phyloP scores from a whole-genome alignment of 2,888 invertebrate genomes.

The Lasioglossum pauxillum region DNA sequence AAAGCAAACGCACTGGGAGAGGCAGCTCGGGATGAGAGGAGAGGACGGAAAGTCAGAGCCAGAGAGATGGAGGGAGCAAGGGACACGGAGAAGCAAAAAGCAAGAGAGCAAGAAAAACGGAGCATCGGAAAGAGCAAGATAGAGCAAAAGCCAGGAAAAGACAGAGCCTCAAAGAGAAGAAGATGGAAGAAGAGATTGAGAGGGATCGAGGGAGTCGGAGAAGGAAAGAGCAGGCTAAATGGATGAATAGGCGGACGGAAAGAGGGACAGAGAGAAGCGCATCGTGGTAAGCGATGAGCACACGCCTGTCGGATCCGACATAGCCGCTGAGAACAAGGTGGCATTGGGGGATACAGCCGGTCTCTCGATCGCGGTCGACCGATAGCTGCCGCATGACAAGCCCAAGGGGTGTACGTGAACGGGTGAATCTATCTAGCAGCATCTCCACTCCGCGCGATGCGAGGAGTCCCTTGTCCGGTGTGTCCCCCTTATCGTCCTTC shows the following conservation, averaged over 20 bases:
- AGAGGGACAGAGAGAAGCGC: conserved; percentile 50
- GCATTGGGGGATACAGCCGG: conserved; percentile 72
- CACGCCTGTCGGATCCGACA: conserved; percentile 72
- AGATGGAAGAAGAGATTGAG: neutral
- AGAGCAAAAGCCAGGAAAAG: neutral
- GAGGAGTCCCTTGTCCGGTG: conserved; percentile 69
- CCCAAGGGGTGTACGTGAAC: conserved; percentile 77
- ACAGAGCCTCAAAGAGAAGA: neutral
- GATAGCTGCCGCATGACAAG: conserved; percentile 76
- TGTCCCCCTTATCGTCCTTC: conserved; percentile 41
- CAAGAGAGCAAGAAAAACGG: neutral
- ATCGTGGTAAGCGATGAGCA: conserved; percentile 71
- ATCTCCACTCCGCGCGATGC: conserved; percentile 62
- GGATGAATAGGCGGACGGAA: conserved; percentile 39
- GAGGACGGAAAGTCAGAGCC: neutral
- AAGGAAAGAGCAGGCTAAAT: conserved; percentile 26
- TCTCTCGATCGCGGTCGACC: conserved; percentile 74
- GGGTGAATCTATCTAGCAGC: conserved; percentile 72
- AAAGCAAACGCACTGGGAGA: conserved; percentile 34
- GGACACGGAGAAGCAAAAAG: neutral
- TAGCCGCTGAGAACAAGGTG: conserved; percentile 73
- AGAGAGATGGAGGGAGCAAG: neutral
- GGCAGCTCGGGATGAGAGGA: neutral
- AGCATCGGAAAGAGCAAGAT: neutral
- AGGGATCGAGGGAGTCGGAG: conserved; percentile 1